Evolutionary conservation across 2,888 invertebrate genomes (phyloP).

Genomic region (Malthinus seriepunctatus): DNA sequence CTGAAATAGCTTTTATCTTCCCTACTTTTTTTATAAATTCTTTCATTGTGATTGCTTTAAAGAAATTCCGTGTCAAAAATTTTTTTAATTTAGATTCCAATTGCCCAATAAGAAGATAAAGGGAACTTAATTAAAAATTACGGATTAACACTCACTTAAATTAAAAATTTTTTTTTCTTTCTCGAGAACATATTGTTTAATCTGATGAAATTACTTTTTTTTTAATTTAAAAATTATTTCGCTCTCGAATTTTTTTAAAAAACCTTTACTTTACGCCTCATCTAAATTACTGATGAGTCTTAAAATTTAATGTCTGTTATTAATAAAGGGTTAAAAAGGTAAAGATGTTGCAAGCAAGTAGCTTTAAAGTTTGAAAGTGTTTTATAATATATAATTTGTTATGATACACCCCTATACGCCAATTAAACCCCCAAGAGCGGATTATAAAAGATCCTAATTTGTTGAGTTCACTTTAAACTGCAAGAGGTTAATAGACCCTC

Average conservation of each 20-base stretch:
- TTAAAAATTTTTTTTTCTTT: constrained; percentile 1
- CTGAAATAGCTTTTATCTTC: too few relatives aligned
- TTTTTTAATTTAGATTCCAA: constrained; percentile 21
- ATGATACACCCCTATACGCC: not conserved
- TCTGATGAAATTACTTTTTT: constrained; percentile 1
- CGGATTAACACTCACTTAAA: constrained; percentile 17
- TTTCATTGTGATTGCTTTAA: constrained; percentile 12
- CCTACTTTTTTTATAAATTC: constrained; percentile 4
- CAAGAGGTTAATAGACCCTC: constrained; percentile 17
- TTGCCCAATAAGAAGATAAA: constrained; percentile 17
- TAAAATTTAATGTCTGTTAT: too few relatives aligned
- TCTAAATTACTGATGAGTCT: too few relatives aligned
- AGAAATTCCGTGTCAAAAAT: constrained; percentile 4
- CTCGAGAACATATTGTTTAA: not conserved
- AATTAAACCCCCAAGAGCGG: constrained; percentile 6
- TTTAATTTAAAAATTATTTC: not conserved
- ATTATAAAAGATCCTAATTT: constrained; percentile 24
- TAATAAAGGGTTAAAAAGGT: too few relatives aligned
- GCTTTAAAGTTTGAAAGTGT: not conserved
- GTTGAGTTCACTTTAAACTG: constrained; percentile 18
- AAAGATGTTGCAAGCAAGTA: not conserved
- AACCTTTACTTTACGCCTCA: too few relatives aligned
- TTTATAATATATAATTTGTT: not conserved
- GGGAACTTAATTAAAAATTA: constrained; percentile 19
- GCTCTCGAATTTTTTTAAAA: too few relatives aligned